Evolutionary conservation across 2,888 invertebrate species (phyloP), one percentile per base, ranked within the genome.

Genomic region (Resseliella maxima): DNA sequence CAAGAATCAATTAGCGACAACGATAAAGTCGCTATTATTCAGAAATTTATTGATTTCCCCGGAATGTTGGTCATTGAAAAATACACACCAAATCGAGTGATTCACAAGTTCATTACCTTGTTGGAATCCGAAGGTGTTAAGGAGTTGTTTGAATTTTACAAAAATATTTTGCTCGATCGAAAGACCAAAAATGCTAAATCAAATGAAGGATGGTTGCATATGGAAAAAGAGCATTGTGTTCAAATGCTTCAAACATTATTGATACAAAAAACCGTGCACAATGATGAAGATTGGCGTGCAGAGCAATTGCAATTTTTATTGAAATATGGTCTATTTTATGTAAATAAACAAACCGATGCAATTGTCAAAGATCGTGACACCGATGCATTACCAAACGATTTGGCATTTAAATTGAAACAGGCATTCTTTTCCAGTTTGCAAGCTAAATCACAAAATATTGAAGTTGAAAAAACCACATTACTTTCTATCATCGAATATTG

Each of bases 41-140:
- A 93, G 87, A 94, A 93, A 88, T 90, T 96, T 0, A 91, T 95
- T 15, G 92, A 95, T 83, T 92, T 93, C 89, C 95, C 95, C 0
- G 95, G 95, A 3, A 94, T 94, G 88, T 93, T 96, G 87, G 94
- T 94, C 90, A 94, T 96, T 87, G 95, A 95, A 89, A 95, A 95
- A 90, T 93, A 94, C 45, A 95, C 95, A 31, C 93, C 93, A 18
- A 93, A 93, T 21, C 94, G 93, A 88, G 89, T 95, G 85, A 90
- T 95, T 0, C 94, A 94, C 89, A 92, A 93, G 86, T 92, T 95
- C 15, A 93, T 93, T n/a, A 91, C 92, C 0, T 93, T 92, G 89
- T 91, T 95, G 87, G 92, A 93, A 87, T 90, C 90, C 10, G 92
- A 93, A 85, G 94, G 94, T 10, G 92, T 95, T 0, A 94, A 94